Evolutionary conservation across 2,888 invertebrate genomes (phyloP), one percentile per base, ranked within the genome.

Genomic region (Acanthosoma haemorrhoidale): DNA sequence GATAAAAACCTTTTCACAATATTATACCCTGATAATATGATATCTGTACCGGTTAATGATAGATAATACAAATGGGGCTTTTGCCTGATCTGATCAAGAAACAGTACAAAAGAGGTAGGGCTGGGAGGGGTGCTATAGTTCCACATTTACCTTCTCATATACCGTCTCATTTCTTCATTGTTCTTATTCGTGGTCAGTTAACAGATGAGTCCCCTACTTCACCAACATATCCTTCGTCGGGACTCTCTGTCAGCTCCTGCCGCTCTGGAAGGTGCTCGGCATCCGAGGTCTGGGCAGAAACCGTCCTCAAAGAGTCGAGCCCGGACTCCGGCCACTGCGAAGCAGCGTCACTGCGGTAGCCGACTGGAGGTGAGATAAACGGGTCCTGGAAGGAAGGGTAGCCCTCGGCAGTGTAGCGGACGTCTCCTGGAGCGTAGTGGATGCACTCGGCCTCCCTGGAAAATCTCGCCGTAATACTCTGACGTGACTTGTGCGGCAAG

Each of bases 221-320:
- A 39, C 92, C 92, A 68, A 91, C 92, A 80, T 92, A 92, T 16
- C 92, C 92, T 80, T 92, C 92, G 79, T 92, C 92, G 38, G 92
- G 91, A 80, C 91, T 92, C 77, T 92, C 92, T 16, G 90, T 88
- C 76, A 84, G 76, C n/a, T 71, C 73, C 25, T 74, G 73, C 11
- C 51, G 82, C 83, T 78, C 78, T 25, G 34, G 25, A 70, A 73
- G 80, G 81, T 84, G 75, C 80, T 80, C 75, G 81, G 83, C 77
- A 38, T 69, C 71, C n/a, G 64, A 66, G 25, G 73, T 72, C 34
- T 73, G 72, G 13, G 73, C 71, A 13, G 70, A 71, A 21, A 73
- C 74, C 57, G 70, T 71, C 36, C 71, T 41, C 11, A 72, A 43
- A 0, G 75, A 70, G 58, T 75, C 75, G 2, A 73, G 61, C 11